Evolutionary conservation across 2,797 vertebrate genomes (phyloP).

Genomic region (Phataginus tricuspis): DNA sequence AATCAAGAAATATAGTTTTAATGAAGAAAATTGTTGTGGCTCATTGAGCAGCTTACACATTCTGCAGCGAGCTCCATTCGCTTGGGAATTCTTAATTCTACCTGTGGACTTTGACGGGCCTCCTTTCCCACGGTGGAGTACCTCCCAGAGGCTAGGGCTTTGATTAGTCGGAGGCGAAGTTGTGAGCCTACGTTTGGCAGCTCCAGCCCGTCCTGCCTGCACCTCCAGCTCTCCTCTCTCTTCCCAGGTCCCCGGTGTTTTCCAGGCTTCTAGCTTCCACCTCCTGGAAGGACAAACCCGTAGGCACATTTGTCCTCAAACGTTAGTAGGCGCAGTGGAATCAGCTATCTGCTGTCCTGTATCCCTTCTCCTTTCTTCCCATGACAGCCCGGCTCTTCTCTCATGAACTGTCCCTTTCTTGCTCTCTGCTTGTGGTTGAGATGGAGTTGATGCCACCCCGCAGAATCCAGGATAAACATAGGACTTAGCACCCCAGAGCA

Average conservation of each 20-base stretch:
- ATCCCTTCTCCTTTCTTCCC: not conserved
- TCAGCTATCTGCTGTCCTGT: not conserved
- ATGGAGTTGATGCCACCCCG: too few species aligned
- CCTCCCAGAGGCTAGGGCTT: not conserved
- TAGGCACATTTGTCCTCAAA: not conserved
- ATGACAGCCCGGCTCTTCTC: not conserved
- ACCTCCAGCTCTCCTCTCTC: too few species aligned
- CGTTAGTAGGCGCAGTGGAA: accelerated
- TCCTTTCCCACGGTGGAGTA: not conserved
- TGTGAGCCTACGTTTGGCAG: not conserved
- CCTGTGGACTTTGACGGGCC: not conserved
- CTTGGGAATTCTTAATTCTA: not conserved
- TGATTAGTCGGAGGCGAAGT: not conserved
- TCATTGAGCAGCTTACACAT: not conserved
- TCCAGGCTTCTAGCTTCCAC: not conserved
- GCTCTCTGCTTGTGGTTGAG: not conserved
- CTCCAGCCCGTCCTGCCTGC: not conserved
- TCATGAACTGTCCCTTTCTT: not conserved
- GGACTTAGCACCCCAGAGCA: not conserved
- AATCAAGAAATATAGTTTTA: not conserved
- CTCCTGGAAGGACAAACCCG: not conserved
- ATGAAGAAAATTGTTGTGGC: not conserved
- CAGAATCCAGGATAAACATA: not conserved
- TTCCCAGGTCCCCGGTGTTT: not conserved
- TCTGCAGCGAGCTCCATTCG: not conserved